A percentile compares a stretch with the other conserved stretches of the same genome.
phyloP scores from a whole-genome alignment of 1,140 invertebrate species.

The Schlechtendalia chinensis region DNA sequence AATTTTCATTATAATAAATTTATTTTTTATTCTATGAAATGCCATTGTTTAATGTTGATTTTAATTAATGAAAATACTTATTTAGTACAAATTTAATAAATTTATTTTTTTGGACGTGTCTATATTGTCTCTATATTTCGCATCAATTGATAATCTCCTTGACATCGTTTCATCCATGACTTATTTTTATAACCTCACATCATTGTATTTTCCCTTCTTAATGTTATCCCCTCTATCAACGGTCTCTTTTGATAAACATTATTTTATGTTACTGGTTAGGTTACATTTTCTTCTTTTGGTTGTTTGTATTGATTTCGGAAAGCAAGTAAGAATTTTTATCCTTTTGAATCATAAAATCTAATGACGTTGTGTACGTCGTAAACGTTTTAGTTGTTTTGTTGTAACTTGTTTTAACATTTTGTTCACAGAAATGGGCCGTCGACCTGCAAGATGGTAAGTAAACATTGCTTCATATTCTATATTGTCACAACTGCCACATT shows the following conservation, averaged over 20 bases:
- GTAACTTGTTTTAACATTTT: slow-evolving; percentile 37
- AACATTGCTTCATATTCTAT: background rate
- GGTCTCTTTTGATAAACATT: slow-evolving; percentile 31
- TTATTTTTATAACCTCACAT: background rate
- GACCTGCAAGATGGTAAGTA: slow-evolving; percentile 54
- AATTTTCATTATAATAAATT: no score
- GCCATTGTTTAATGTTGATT: no score
- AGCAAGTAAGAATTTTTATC: slow-evolving; percentile 34
- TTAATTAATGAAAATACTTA: no score
- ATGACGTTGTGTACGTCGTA: background rate
- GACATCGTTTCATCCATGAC: slow-evolving; percentile 6
- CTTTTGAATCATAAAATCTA: slow-evolving; percentile 1
- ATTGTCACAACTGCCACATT: background rate
- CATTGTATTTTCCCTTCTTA: background rate
- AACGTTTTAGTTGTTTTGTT: background rate
- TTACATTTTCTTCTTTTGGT: background rate
- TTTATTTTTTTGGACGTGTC: no score
- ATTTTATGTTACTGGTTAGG: background rate
- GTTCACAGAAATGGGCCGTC: slow-evolving; percentile 53
- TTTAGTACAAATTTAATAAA: no score
- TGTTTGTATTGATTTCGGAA: background rate
- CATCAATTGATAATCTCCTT: background rate
- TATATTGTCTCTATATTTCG: no score
- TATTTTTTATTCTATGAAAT: no score
- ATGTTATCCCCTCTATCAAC: background rate